Conservation (phyloP, 35 echinoderm and acorn worm species). For the Lytechinus pictus region DNA sequence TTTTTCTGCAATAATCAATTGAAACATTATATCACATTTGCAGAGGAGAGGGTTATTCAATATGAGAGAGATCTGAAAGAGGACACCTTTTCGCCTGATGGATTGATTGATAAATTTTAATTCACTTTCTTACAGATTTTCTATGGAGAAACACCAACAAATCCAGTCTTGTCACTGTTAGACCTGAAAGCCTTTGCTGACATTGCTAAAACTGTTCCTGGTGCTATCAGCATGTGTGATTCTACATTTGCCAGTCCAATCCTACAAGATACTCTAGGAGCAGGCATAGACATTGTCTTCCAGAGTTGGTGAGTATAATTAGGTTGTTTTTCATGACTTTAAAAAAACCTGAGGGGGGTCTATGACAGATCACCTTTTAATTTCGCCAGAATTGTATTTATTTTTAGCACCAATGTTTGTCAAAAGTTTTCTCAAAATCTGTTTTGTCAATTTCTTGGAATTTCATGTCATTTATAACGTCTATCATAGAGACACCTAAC, state of each 20-base stretch:
- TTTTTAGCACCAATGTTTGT: too few species aligned
- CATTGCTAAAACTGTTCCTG: conserved; percentile 65
- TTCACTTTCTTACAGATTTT: conserved; percentile 63
- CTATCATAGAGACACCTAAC: too few species aligned
- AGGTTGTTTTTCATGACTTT: too few species aligned
- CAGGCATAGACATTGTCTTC: conserved; percentile 83
- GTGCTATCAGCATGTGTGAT: conserved; percentile 74
- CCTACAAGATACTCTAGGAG: conserved; percentile 67
- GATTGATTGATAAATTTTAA: not conserved
- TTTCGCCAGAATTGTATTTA: too few species aligned
- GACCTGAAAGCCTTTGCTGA: conserved; percentile 84
- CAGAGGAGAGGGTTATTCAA: too few species aligned
- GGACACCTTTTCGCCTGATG: not conserved
- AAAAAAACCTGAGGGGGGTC: too few species aligned
- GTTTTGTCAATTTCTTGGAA: too few species aligned
- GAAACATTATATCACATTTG: too few species aligned
- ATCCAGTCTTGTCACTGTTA: conserved; percentile 68
- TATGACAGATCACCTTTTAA: too few species aligned
- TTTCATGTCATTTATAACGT: too few species aligned
- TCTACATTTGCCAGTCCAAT: conserved; percentile 83
- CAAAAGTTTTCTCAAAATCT: too few species aligned
- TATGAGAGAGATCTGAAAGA: not conserved
- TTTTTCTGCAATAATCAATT: too few species aligned
- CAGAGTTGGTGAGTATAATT: conserved; percentile 78
- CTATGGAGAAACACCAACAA: conserved; percentile 88